A percentile compares a stretch with the other conserved stretches of the same genome.
Evolutionary conservation across 35 echinoderm and acorn worm species (phyloP).

Genomic region (Apostichopus parvimensis): DNA sequence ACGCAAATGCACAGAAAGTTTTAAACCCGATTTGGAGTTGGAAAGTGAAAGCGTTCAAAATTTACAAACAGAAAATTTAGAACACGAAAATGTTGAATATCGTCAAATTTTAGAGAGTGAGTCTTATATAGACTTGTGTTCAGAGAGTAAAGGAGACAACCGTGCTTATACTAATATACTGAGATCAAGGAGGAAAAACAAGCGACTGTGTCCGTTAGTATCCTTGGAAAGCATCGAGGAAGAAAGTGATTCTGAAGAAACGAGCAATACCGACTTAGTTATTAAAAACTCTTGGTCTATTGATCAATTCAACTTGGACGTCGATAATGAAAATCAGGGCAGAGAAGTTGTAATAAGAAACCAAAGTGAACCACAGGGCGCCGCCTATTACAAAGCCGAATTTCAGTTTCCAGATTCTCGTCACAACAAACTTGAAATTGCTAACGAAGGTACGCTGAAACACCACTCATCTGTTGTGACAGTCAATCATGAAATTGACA

Average conservation of each 20-base stretch:
- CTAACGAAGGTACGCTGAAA: background rate
- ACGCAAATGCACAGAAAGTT: background rate
- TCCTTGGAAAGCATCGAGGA: background rate
- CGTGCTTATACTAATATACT: background rate
- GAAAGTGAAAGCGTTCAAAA: background rate
- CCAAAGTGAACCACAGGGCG: background rate
- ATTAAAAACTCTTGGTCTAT: background rate
- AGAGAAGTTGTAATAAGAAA: background rate
- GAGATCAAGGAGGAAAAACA: background rate
- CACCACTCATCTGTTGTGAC: background rate
- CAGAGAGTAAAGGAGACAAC: background rate
- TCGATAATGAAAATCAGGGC: background rate
- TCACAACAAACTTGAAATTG: background rate
- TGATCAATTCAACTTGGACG: background rate
- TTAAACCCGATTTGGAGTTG: too few species aligned
- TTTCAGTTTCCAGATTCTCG: background rate
- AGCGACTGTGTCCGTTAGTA: background rate
- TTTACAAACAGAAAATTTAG: background rate
- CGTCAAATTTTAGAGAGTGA: constrained; percentile 26
- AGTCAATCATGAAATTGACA: background rate
- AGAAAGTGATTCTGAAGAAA: background rate
- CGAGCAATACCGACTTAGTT: too few species aligned
- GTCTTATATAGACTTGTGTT: constrained; percentile 4
- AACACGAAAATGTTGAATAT: constrained; percentile 12
- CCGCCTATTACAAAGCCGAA: background rate